Evolutionary conservation across 2,888 invertebrate species (phyloP).

Genomic region (Cremastinae sp.): DNA sequence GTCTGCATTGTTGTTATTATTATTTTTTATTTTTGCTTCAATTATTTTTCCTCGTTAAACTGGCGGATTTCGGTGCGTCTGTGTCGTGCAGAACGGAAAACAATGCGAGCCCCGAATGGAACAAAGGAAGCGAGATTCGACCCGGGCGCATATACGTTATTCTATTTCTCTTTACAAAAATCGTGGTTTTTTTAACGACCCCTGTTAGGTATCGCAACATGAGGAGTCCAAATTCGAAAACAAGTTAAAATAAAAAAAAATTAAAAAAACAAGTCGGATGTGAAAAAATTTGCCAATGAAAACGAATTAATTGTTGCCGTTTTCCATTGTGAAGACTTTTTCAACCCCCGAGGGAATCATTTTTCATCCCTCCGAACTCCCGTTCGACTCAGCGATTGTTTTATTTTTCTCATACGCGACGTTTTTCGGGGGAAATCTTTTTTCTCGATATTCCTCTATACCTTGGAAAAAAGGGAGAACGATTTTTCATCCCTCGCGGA

Average conservation of each 20-base stretch:
- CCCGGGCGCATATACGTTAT: constrained; percentile 45
- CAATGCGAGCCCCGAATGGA: constrained; percentile 52
- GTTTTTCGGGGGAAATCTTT: constrained; percentile 20
- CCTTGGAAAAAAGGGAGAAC: not conserved
- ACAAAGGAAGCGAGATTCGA: constrained; percentile 61
- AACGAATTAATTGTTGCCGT: too few species aligned
- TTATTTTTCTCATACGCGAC: constrained; percentile 7
- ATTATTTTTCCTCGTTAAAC: constrained; percentile 24
- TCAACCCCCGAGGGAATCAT: not conserved
- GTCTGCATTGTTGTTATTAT: not conserved
- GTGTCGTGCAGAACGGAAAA: constrained; percentile 38
- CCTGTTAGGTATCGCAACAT: not conserved
- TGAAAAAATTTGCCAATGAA: too few species aligned
- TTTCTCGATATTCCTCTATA: constrained; percentile 1
- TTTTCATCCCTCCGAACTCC: not conserved
- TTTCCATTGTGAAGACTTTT: not conserved
- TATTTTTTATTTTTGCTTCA: constrained; percentile 18
- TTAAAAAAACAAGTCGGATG: too few species aligned
- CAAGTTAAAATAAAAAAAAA: too few species aligned
- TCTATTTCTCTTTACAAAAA: constrained; percentile 35
- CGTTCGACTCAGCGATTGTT: constrained; percentile 1
- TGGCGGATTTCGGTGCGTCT: not conserved
- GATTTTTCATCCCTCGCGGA: constrained; percentile 54
- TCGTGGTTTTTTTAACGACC: constrained; percentile 37
- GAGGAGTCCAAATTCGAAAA: too few species aligned